These are phyloP conservation scores for Trachelus stipa DNA, from an alignment of 2,888 invertebrate species.

Conservation along the genomic window DNA sequence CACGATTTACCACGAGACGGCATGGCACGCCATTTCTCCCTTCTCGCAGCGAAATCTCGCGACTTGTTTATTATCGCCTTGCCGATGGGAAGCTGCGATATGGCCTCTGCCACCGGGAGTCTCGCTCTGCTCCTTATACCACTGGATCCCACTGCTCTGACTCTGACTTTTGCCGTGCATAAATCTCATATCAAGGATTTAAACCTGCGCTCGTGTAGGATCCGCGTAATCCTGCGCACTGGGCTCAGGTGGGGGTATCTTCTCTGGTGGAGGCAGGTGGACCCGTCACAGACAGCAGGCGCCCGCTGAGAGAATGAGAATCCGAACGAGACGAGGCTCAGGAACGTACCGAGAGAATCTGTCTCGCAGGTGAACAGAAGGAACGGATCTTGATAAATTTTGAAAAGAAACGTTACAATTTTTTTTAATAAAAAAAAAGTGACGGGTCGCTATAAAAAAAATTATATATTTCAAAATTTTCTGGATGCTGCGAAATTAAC, in stretches of 20 bases:
- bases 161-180: neutral
- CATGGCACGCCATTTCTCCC: neutral
- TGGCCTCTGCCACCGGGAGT: neutral
- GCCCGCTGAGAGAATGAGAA: conserved; percentile 3
- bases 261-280: neutral
- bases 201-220: neutral
- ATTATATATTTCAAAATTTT: too few species aligned
- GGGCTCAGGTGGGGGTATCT: neutral
- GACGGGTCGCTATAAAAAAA: too few species aligned
- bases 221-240: conserved; percentile 2
- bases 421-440: too few species aligned
- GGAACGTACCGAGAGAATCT: too few species aligned
- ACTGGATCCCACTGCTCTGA: too few species aligned
- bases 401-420: too few species aligned
- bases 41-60: conserved; percentile 5
- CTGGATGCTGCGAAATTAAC: too few species aligned
- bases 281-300: conserved; percentile 1
- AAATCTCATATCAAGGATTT: conserved; percentile 5
- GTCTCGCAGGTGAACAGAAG: too few species aligned
- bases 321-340: too few species aligned
- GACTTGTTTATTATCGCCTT: conserved; percentile 4
- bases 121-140: too few species aligned
- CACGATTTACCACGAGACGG: too few species aligned
- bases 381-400: too few species aligned
- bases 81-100: conserved; percentile 3